phyloP scores from a whole-genome alignment of 2,888 invertebrate species.

The Ormyrus labotus region DNA sequence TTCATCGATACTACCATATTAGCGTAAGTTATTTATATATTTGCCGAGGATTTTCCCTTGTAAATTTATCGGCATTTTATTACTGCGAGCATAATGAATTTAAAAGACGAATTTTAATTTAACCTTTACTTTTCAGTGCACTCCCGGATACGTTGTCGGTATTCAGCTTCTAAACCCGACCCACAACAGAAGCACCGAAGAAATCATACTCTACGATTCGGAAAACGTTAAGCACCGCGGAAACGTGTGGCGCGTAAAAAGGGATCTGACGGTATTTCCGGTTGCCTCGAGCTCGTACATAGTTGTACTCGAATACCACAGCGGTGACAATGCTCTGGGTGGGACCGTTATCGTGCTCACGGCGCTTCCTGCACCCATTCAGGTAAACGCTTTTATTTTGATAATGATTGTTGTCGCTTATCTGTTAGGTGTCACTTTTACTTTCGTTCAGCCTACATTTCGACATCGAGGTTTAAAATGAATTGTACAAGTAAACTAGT shows the following conservation, averaged over 20 bases:
- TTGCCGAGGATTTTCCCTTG: not conserved
- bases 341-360: constrained; percentile 88
- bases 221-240: constrained; percentile 79
- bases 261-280: constrained; percentile 94
- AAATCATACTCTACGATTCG: constrained; percentile 87
- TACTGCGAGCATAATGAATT: not conserved
- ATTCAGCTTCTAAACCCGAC: constrained; percentile 94
- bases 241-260: constrained; percentile 86
- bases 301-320: constrained; percentile 86
- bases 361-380: constrained; percentile 84
- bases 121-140: constrained; percentile 76
- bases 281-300: constrained; percentile 90
- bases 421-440: no score
- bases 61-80: not conserved
- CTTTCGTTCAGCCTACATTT: no score
- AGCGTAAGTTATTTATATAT: constrained; percentile 61
- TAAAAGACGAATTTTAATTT: no score
- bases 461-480: no score
- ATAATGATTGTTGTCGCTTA: no score
- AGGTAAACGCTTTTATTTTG: constrained; percentile 64
- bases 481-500: no score
- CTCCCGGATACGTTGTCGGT: constrained; percentile 90
- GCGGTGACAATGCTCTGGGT: constrained; percentile 87
- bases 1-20: constrained; percentile 68
- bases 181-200: constrained; percentile 91